Evolutionary conservation across 1,140 invertebrate species (phyloP), one percentile per base, ranked within the genome.

Genomic region (Capitella teleta): DNA sequence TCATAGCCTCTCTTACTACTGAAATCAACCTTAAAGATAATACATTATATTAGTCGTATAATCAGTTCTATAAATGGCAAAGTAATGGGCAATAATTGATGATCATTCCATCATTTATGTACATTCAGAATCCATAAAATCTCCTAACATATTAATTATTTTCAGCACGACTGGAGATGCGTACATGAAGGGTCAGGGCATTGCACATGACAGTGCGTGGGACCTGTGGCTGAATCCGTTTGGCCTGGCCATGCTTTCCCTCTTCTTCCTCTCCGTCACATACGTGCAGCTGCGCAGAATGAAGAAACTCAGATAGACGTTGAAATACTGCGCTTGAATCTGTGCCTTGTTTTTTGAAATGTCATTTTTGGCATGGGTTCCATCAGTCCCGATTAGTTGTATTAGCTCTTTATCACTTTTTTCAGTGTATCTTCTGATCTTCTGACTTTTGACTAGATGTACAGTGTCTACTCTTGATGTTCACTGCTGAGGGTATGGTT

Each of bases 211-310:
- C 0, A 57, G 57, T 3, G n/a, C 50, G 0, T 68, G 64, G 63
- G 62, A 70, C 47, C 51, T 70, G 30, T 71, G 66, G 65, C 30
- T 46, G 6, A 67, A 66, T 28, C 40, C 57, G 16, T 37, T 67
- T 6, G 66, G 63, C 5, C 48, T 70, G 16, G 28, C 43, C 3
- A 26, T 53, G 26, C 61, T 70, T 8, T 36, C 61, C 3, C 5
- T 58, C 3, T 47, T 56, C 12, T 59, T 63, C 32, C 49, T 70
- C 16, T 34, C 56, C 32, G 44, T 70, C 6, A 51, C 58, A 24
- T 70, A 68, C 44, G 46, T 71, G 14, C 52, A 53, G 40, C 47
- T 53, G 6, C 41, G 38, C 19, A 38, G 52, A 25, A 28, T 47
- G n/a, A 32, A 47, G 30, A 47, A 47, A 47, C 25, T 34, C n/a